These are phyloP conservation scores for Pristis pectinata DNA, from an alignment of 2,797 vertebrate species.

Conservation along the genomic window DNA sequence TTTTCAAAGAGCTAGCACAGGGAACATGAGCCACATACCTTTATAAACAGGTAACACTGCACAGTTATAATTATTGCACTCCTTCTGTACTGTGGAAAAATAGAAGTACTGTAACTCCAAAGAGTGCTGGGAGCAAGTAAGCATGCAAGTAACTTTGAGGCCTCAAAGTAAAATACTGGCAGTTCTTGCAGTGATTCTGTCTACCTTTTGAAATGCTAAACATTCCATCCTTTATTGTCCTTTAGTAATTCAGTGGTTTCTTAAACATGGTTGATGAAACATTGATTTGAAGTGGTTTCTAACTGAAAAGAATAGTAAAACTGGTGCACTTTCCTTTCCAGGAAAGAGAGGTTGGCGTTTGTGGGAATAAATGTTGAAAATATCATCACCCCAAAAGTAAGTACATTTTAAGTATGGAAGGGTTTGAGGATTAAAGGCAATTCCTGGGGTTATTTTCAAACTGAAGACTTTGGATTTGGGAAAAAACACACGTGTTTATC, in stretches of 20 bases:
- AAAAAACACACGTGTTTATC: neutral
- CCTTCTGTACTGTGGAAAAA: neutral
- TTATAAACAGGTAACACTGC: neutral
- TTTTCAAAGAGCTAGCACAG: neutral
- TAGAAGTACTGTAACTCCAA: neutral
- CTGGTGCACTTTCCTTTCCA: conserved; percentile 45
- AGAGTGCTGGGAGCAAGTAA: neutral
- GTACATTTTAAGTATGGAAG: conserved; percentile 43
- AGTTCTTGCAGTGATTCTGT: neutral
- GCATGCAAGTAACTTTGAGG: neutral
- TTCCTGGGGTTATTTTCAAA: neutral
- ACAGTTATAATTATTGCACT: neutral
- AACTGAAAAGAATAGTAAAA: neutral
- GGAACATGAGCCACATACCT: neutral
- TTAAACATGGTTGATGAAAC: neutral
- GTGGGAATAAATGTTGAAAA: conserved; percentile 98
- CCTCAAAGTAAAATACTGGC: neutral
- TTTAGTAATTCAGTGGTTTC: neutral
- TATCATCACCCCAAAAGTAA: conserved; percentile 90
- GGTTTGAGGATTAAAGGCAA: neutral
- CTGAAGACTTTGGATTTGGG: neutral
- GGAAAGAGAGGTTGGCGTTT: conserved; percentile 88
- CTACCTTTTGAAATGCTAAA: neutral
- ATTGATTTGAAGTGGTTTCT: conserved; percentile 33
- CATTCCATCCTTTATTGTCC: neutral